phyloP scores from a whole-genome alignment of 2,113 vertebrate species.

The Anhinga anhinga region DNA sequence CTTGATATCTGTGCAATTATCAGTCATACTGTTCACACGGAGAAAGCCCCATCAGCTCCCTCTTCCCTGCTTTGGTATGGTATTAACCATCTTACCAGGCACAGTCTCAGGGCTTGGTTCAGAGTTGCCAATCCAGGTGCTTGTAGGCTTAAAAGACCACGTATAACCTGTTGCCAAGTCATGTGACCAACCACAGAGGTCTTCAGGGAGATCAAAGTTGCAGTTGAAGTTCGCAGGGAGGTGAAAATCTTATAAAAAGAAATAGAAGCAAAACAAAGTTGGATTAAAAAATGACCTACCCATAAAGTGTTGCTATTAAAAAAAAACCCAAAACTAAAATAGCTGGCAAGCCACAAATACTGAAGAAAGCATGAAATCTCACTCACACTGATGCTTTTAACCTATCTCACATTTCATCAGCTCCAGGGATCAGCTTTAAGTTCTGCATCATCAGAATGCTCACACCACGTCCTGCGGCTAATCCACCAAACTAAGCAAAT shows the following conservation, averaged over 20 bases:
- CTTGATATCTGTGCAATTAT: background rate
- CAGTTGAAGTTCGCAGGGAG: constrained; percentile 86
- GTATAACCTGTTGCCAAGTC: constrained; percentile 85
- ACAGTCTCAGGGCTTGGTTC: constrained; percentile 70
- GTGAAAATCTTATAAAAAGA: constrained; percentile 68
- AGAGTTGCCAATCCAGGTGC: constrained; percentile 75
- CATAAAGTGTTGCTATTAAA: constrained; percentile 1
- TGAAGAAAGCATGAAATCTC: constrained; percentile 47
- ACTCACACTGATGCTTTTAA: constrained; percentile 54
- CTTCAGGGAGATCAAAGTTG: constrained; percentile 86
- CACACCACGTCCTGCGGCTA: constrained; percentile 45
- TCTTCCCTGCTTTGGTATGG: background rate
- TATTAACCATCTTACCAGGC: constrained; percentile 71
- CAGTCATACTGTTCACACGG: background rate
- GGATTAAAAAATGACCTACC: constrained; percentile 29
- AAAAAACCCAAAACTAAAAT: background rate
- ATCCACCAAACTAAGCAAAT: constrained; percentile 73
- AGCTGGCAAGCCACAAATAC: constrained; percentile 50
- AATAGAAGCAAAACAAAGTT: constrained; percentile 57
- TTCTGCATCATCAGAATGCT: constrained; percentile 66
- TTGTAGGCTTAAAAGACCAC: constrained; percentile 82
- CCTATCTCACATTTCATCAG: constrained; percentile 54
- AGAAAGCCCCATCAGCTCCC: background rate
- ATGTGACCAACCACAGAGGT: constrained; percentile 90
- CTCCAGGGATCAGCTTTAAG: constrained; percentile 61